phyloP scores from a whole-genome alignment of 2,797 vertebrate genomes.

The Strix occidentalis region DNA sequence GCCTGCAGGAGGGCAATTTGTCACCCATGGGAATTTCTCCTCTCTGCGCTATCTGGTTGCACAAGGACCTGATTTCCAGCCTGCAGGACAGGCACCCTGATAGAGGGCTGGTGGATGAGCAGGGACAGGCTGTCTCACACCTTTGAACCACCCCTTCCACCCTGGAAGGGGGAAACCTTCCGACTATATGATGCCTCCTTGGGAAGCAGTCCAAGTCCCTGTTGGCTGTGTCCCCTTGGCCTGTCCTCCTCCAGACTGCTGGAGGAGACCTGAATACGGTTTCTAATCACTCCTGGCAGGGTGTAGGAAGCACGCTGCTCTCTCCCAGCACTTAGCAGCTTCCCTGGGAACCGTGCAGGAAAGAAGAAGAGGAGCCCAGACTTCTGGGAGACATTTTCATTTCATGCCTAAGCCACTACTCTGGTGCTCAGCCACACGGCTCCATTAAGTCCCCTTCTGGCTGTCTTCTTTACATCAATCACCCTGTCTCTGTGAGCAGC shows the following conservation, averaged over 20 bases:
- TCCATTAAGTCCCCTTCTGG: slow-evolving; percentile 57
- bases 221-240: not conserved
- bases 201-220: not conserved
- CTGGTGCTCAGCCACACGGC: not conserved
- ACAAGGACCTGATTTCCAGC: not conserved
- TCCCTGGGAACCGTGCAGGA: not conserved
- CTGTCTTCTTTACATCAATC: slow-evolving; percentile 67
- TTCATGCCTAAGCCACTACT: slow-evolving; percentile 50
- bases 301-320: not conserved
- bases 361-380: slow-evolving; percentile 11
- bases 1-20: not conserved
- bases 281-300: not conserved
- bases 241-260: not conserved
- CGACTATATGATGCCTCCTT: not conserved
- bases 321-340: slow-evolving; percentile 14
- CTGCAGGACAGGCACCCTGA: not conserved
- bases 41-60: not conserved
- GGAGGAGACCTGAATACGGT: not conserved
- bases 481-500: not conserved
- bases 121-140: not conserved
- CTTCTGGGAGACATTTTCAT: slow-evolving; percentile 51
- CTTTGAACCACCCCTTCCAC: not conserved
- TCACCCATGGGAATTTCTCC: not conserved
- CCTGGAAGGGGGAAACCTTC: not conserved
- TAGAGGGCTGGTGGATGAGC: not conserved